These are phyloP conservation scores for Geotria australis DNA, from an alignment of 2,797 vertebrate genomes.

Conservation along the genomic window DNA sequence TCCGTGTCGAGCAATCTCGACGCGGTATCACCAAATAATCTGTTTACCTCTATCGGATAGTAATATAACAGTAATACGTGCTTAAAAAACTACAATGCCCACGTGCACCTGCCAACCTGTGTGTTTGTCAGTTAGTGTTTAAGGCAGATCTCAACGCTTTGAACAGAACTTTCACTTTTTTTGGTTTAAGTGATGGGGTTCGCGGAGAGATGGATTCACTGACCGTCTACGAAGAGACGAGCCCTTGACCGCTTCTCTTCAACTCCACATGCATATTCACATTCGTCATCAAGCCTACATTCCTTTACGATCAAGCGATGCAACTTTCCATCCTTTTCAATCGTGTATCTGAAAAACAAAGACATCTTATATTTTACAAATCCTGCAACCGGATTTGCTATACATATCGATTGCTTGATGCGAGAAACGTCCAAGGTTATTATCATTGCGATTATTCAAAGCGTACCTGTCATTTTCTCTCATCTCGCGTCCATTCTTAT, in stretches of 20 bases:
- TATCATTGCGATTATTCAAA: not conserved
- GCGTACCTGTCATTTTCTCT: slow-evolving; percentile 63
- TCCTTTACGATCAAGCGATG: slow-evolving; percentile 60
- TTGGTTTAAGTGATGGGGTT: no score
- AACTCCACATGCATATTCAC: slow-evolving; percentile 86
- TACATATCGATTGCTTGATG: slow-evolving; percentile 2
- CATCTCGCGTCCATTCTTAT: slow-evolving; percentile 69
- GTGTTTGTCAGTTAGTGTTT: no score
- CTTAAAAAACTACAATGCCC: no score
- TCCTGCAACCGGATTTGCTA: not conserved
- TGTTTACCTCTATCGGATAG: no score
- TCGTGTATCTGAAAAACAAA: slow-evolving; percentile 24
- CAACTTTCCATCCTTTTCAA: slow-evolving; percentile 54
- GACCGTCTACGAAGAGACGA: slow-evolving; percentile 82
- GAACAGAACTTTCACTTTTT: no score
- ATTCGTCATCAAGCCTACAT: slow-evolving; percentile 73
- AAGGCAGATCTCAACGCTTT: no score
- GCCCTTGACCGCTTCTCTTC: slow-evolving; percentile 68
- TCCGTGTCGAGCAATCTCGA: no score
- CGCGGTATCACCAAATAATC: no score
- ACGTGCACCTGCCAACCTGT: no score
- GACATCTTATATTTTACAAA: not conserved
- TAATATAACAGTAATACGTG: no score
- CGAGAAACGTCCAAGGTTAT: not conserved
- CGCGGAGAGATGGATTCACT: slow-evolving; percentile 1